A percentile compares a stretch with the other conserved stretches of the same genome.
Conservation (phyloP, 2,113 vertebrate genomes). For the Perca flavescens region DNA sequence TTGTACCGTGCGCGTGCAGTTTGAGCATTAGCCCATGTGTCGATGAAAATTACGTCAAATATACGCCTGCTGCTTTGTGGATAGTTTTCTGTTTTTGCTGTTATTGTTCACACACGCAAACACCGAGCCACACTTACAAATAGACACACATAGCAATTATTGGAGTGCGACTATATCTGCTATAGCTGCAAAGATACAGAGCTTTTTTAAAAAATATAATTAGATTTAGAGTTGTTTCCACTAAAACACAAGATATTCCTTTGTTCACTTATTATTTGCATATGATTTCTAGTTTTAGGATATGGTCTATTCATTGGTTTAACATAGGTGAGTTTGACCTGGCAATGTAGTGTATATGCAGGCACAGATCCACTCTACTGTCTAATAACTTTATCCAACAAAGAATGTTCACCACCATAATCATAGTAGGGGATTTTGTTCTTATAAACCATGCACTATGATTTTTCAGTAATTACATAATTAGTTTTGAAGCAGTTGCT, state of each 20-base stretch:
- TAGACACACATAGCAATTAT: neutral
- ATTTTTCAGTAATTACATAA: neutral
- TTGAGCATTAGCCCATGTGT: neutral
- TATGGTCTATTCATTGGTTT: too few relatives aligned
- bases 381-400: too few relatives aligned
- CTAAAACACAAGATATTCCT: neutral
- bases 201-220: too few relatives aligned
- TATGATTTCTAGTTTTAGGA: too few relatives aligned
- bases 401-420: too few relatives aligned
- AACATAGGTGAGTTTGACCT: neutral
- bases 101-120: slow-evolving; percentile 12
- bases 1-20: neutral
- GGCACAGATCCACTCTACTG: neutral
- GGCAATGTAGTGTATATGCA: neutral
- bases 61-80: slow-evolving; percentile 24
- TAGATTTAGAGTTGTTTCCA: neutral
- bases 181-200: neutral
- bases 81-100: neutral
- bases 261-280: neutral
- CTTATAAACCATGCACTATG: too few relatives aligned
- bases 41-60: slow-evolving; percentile 38
- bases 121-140: neutral
- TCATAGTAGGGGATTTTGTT: too few relatives aligned
- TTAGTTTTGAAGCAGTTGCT: neutral
- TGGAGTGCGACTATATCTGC: neutral